Evolutionary conservation across 2,888 invertebrate genomes (phyloP).

Genomic region (Drosophila crucigera): DNA sequence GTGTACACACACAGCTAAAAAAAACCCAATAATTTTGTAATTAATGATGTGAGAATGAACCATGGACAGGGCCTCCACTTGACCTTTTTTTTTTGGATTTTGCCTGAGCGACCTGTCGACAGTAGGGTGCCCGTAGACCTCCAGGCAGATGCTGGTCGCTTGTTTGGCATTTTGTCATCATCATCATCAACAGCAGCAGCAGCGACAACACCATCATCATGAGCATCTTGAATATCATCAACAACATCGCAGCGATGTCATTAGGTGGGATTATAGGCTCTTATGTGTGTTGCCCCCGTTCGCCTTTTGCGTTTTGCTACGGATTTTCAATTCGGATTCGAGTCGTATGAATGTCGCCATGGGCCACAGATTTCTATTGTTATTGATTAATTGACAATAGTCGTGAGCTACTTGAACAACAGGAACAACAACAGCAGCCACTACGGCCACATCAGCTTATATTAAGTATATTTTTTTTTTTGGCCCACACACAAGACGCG

Average conservation of each 20-base stretch:
- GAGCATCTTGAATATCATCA: slow-evolving; percentile 40
- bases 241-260: slow-evolving; percentile 39
- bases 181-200: slow-evolving; percentile 57
- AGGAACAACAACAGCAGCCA: slow-evolving; percentile 22
- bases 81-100: slow-evolving; percentile 55
- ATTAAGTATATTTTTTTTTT: background rate
- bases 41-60: slow-evolving; percentile 82
- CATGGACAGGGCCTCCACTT: slow-evolving; percentile 66
- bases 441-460: slow-evolving; percentile 2
- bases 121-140: slow-evolving; percentile 75
- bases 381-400: slow-evolving; percentile 74
- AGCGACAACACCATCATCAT: slow-evolving; percentile 29
- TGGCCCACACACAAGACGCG: slow-evolving; percentile 37
- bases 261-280: slow-evolving; percentile 59
- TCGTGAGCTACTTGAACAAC: slow-evolving; percentile 65
- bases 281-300: slow-evolving; percentile 43
- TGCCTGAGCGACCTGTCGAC: slow-evolving; percentile 55
- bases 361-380: slow-evolving; percentile 67
- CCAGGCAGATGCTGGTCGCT: slow-evolving; percentile 63
- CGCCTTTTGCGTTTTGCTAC: slow-evolving; percentile 20
- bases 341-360: slow-evolving; percentile 46
- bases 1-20: slow-evolving; percentile 1
- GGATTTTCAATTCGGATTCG: slow-evolving; percentile 19
- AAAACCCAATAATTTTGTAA: slow-evolving; percentile 78
- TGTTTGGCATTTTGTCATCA: slow-evolving; percentile 76